Base-by-base conservation (phyloP, 2,113 vertebrate species). In the Cynoglossus semilaevis region DNA sequence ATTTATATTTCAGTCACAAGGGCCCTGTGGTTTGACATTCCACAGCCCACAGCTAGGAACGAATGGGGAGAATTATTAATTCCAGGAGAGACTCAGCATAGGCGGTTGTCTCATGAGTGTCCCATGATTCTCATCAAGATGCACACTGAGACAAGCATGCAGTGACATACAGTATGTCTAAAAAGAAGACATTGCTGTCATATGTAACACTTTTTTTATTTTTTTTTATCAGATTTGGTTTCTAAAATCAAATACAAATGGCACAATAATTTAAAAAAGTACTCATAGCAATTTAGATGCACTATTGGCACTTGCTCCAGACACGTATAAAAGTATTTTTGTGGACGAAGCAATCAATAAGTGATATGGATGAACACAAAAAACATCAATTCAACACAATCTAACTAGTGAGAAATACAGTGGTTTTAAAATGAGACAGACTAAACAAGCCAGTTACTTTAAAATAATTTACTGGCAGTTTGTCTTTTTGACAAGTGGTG, bases 91-190 rank as follows among this genome's bases (percentile, higher is more conserved):
- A 60, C 60, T 51, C 57, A 22, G 51, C 75, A 60, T 22, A 56
- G 70, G 79, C 67, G 56, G 59, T 58, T 50, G 37, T 71, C 83
- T 80, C 63, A 84, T 82, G 80, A 84, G 63, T 63, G 70, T 90
- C 90, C 74, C 84, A 70, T 86, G 84, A 85, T 77, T 64, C 77
- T 80, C 77, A 76, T 86, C 63, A 50, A 68, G 64, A 47, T 36
- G 15, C 0, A 34, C 60, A 49, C 68, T 43, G 2, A 44, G 93
- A 92, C 83, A 38, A 12, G 9, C 37, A 38, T 41, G 90, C 61
- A 50, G 44, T 51, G 14, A 62, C 66, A 37, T 38, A 15, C 52
- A 42, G 13, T 56, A 59, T 50, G 46, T 22, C 46, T 8, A 58
- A 56, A 63, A 42, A 45, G 56, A 59, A 58, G 34, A 7, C 9